Evolutionary conservation across 2,888 invertebrate genomes (phyloP).

Genomic region (Synanthedon vespiformis): DNA sequence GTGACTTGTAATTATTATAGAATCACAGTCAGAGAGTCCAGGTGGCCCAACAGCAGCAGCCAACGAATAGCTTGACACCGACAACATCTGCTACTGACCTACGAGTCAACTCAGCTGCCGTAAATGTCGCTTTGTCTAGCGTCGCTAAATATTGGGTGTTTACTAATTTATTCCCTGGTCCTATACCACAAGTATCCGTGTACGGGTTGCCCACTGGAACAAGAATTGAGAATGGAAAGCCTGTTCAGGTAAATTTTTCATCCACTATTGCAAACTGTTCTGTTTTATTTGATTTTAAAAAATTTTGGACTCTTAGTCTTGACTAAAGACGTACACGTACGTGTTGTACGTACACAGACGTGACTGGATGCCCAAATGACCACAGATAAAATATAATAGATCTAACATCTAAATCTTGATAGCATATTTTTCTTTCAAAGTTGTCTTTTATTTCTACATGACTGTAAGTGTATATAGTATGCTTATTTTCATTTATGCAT

Average conservation of each 20-base stretch:
- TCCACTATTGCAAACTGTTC: neutral
- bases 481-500: neutral
- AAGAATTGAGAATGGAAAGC: slow-evolving; percentile 73
- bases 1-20: slow-evolving; percentile 40
- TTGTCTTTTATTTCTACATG: neutral
- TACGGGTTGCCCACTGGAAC: slow-evolving; percentile 74
- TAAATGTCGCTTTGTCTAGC: slow-evolving; percentile 79
- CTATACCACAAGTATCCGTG: slow-evolving; percentile 80
- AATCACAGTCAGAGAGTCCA: slow-evolving; percentile 52
- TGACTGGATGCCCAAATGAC: too few relatives aligned
- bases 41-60: slow-evolving; percentile 49
- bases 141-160: slow-evolving; percentile 88
- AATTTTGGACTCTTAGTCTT: too few relatives aligned
- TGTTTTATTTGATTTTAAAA: neutral
- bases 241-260: slow-evolving; percentile 61
- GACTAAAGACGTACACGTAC: too few relatives aligned
- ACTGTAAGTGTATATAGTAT: neutral
- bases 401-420: too few relatives aligned
- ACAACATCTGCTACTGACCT: slow-evolving; percentile 73
- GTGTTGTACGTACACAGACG: too few relatives aligned
- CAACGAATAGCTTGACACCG: slow-evolving; percentile 45
- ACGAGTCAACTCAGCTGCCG: slow-evolving; percentile 73
- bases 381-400: too few relatives aligned
- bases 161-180: slow-evolving; percentile 83
- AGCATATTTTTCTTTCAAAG: neutral